These are phyloP conservation scores for Phyllotreta striolata DNA, from an alignment of 2,888 invertebrate species.

Conservation along the genomic window DNA sequence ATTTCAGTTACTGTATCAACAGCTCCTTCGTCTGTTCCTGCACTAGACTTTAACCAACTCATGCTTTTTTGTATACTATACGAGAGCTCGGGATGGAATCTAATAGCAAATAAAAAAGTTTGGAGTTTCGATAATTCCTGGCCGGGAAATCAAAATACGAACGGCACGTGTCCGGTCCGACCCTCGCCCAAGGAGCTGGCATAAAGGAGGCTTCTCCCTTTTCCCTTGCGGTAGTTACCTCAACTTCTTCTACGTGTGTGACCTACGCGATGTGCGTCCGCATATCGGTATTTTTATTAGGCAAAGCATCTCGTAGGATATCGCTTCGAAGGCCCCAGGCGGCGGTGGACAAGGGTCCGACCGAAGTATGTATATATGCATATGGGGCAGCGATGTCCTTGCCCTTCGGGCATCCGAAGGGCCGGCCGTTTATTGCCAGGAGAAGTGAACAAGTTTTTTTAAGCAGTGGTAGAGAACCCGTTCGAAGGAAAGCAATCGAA, in stretches of 20 bases:
- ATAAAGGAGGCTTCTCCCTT: constrained; percentile 24
- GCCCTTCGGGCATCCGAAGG: constrained; percentile 48
- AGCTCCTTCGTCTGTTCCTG: no score
- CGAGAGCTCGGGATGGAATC: no score
- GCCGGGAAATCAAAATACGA: constrained; percentile 38
- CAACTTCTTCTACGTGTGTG: constrained; percentile 50
- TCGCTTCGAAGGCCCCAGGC: constrained; percentile 50
- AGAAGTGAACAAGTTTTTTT: constrained; percentile 50
- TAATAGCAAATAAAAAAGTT: no score
- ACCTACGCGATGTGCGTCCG: constrained; percentile 57
- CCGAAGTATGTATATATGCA: constrained; percentile 50
- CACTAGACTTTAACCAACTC: no score
- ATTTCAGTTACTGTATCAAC: background rate
- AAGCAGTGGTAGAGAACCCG: no score
- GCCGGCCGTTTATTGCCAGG: constrained; percentile 56
- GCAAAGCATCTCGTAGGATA: constrained; percentile 50
- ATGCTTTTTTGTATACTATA: no score
- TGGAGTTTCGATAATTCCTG: no score
- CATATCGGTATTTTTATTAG: constrained; percentile 58
- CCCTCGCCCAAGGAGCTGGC: constrained; percentile 31
- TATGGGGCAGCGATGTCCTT: constrained; percentile 13
- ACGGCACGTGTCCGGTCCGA: constrained; percentile 37
- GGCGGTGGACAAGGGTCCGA: constrained; percentile 44
- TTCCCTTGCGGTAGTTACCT: constrained; percentile 25
- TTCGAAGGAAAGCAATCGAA: constrained; percentile 12